phyloP scores from a whole-genome alignment of 1,140 invertebrate genomes.

The Trachymyrmex septentrionalis region DNA sequence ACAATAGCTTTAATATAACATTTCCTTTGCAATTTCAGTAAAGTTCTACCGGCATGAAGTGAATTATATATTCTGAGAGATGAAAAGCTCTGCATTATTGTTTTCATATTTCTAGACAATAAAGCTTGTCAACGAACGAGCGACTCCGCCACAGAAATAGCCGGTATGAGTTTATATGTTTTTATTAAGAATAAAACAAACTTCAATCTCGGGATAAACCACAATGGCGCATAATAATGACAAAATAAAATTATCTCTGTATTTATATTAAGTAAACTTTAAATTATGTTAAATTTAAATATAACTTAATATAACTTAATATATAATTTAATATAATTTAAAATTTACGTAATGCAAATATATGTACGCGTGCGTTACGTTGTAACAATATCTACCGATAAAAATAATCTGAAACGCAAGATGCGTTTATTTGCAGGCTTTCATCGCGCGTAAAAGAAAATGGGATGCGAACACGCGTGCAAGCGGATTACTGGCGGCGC shows the following conservation, averaged over 20 bases:
- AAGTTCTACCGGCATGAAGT: background rate
- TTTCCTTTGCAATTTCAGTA: background rate
- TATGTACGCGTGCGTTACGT: background rate
- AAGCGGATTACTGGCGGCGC: slow-evolving; percentile 40
- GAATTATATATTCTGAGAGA: slow-evolving; percentile 7
- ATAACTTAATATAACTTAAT: background rate
- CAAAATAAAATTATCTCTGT: background rate
- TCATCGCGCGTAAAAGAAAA: slow-evolving; percentile 37
- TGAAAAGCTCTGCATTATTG: background rate
- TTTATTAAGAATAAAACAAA: background rate
- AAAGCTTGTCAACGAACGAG: background rate
- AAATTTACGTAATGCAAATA: background rate
- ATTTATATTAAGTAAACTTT: background rate
- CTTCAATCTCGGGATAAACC: background rate
- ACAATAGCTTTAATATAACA: background rate
- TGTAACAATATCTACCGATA: background rate
- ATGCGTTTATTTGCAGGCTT: slow-evolving; percentile 41
- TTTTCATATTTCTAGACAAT: slow-evolving; percentile 12
- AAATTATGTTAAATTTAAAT: background rate
- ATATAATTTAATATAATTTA: background rate
- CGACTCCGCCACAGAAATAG: background rate
- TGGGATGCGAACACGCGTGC: background rate
- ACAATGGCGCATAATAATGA: background rate
- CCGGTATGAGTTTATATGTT: background rate
- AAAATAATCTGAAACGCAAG: slow-evolving; percentile 29